Conservation (phyloP, 2,113 vertebrate genomes). For the Numenius arquata region DNA sequence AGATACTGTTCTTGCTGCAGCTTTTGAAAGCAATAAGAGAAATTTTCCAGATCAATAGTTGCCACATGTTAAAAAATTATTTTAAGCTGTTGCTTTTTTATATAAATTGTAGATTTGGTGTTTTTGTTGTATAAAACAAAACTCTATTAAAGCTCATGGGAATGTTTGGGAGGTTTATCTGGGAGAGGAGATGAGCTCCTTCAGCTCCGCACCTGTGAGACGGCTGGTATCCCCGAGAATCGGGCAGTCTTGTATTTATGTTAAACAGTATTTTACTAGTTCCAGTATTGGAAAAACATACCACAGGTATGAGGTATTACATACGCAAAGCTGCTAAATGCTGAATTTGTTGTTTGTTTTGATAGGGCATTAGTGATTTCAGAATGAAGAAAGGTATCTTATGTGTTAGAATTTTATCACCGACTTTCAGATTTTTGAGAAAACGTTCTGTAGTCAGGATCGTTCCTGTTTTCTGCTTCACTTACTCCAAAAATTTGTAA, state of each 20-base stretch:
- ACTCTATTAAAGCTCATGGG: neutral
- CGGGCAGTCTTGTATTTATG: neutral
- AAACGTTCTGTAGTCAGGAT: neutral
- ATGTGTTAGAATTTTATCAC: neutral
- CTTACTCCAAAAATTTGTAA: neutral
- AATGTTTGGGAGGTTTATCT: neutral
- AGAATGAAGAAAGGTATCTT: neutral
- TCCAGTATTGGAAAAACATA: neutral
- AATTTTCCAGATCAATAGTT: neutral
- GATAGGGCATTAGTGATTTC: neutral
- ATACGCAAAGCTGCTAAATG: conserved; percentile 2
- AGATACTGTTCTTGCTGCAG: conserved; percentile 18
- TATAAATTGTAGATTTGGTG: conserved; percentile 28
- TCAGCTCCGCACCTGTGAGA: neutral
- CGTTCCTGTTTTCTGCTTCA: conserved; percentile 5
- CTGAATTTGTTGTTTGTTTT: neutral
- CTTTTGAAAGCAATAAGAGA: conserved; percentile 55
- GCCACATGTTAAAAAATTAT: conserved; percentile 9
- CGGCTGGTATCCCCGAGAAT: neutral
- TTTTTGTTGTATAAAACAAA: conserved; percentile 20
- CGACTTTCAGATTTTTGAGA: neutral
- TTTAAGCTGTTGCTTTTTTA: conserved; percentile 24
- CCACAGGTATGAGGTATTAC: neutral
- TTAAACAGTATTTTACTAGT: neutral
- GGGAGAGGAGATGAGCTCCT: neutral